Evolutionary conservation across 2,113 vertebrate genomes (phyloP), one percentile per base, ranked within the genome.

Genomic region (Gobius niger): DNA sequence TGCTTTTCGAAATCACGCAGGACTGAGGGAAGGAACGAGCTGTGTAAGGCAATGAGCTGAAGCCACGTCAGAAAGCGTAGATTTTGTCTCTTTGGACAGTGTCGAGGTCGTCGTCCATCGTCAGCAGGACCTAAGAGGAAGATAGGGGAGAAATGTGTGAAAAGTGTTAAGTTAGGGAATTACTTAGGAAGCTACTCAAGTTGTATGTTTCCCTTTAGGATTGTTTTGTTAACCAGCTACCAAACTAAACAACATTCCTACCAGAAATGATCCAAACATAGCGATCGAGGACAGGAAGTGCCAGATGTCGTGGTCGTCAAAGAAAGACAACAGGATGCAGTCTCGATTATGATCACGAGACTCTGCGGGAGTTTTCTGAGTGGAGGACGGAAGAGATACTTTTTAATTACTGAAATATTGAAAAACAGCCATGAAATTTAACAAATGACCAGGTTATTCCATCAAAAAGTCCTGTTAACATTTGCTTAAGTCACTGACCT

Each of bases 261-360:
- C 98, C 95, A 99, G 88, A 91, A 99, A 99, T 57, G 98, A 99
- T 63, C 97, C 96, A 14, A 99, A 99, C 95, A 99, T 96, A 83
- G 97, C 97, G 3, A 99, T 97, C 81, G 98, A 99, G 40, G 98
- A 99, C 51, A 99, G 92, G 82, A 99, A 99, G 92, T 99, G 98
- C 98, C 98, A 99, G 84, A 99, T 96, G 86, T 99, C 98, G 0
- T 99, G 98, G 87, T 99, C 96, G 0, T 99, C 98, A 0, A 99
- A 99, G 90, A 99, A 99, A 8, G 92, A 91, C 0, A 99, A 95
- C 81, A 99, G 90, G 85, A 98, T 96, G 71, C 98, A 99, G 79
- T 97, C 94, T 0, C 97, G 92, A 91, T 99, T 99, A 91, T 98
- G 96, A 75, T 99, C 96, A 2, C 97, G 93, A 0, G 97, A 99